A percentile compares a stretch with the other conserved stretches of the same genome.
Conservation (phyloP, 2,888 invertebrate species). For the Andrena haemorrhoa region DNA sequence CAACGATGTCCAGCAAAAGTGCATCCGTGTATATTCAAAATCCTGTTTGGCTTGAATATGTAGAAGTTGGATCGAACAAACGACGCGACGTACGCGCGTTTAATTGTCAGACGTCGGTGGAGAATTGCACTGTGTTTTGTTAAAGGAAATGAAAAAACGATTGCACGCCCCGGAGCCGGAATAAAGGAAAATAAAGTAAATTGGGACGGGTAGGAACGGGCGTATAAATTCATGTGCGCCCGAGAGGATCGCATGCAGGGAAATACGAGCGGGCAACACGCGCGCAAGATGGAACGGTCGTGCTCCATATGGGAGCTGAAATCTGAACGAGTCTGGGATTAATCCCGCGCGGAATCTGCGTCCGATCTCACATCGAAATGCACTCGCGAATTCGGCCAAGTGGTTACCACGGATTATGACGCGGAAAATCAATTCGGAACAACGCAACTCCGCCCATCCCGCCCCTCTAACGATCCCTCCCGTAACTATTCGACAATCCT, state of each 20-base stretch:
- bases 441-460: background rate
- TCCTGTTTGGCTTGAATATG: background rate
- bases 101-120: background rate
- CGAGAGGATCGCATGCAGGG: constrained; percentile 7
- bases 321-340: constrained; percentile 64
- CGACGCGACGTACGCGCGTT: background rate
- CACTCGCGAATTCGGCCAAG: constrained; percentile 68
- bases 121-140: background rate
- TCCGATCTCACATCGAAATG: constrained; percentile 73
- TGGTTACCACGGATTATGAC: constrained; percentile 47
- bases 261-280: constrained; percentile 20
- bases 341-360: constrained; percentile 70
- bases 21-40: background rate
- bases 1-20: no score
- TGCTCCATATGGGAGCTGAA: constrained; percentile 12
- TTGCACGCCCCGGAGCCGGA: background rate
- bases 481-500: background rate
- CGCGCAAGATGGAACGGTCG: constrained; percentile 17
- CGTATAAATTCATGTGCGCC: constrained; percentile 42
- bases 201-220: constrained; percentile 8
- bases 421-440: constrained; percentile 31
- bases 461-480: background rate
- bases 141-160: background rate
- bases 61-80: background rate
- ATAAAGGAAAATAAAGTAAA: constrained; percentile 21